phyloP scores from a whole-genome alignment of 2,797 vertebrate genomes.

The Sphenodon punctatus region DNA sequence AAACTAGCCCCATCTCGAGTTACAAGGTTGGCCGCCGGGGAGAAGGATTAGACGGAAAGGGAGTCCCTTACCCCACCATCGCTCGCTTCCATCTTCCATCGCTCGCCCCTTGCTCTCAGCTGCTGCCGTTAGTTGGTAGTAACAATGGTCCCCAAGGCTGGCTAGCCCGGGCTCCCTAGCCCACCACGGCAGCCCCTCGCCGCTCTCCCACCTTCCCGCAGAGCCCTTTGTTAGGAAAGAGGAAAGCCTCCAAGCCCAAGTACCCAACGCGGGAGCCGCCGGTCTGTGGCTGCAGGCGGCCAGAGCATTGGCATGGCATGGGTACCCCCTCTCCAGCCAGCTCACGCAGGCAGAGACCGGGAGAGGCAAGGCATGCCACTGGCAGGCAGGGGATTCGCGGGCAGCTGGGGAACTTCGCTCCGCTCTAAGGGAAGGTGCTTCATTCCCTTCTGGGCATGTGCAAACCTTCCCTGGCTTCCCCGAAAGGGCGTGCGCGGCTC shows the following conservation, averaged over 20 bases:
- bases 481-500: too few species aligned
- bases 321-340: background rate
- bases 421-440: background rate
- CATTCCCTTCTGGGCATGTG: background rate
- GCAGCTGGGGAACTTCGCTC: background rate
- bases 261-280: background rate
- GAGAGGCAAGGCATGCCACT: background rate
- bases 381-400: background rate
- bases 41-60: background rate
- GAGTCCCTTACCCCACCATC: conserved; percentile 48
- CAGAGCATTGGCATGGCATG: background rate
- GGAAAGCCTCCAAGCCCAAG: background rate
- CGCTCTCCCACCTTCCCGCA: background rate
- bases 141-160: background rate
- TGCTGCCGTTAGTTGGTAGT: background rate
- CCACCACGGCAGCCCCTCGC: background rate
- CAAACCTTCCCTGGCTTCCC: background rate
- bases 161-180: background rate
- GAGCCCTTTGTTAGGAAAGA: background rate
- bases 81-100: conserved; percentile 61
- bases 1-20: background rate
- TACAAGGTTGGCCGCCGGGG: background rate
- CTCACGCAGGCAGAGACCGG: background rate
- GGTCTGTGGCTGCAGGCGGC: background rate
- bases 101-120: background rate